These are phyloP conservation scores for Bombus balteatus DNA, from an alignment of 1,140 invertebrate genomes.

Conservation along the genomic window DNA sequence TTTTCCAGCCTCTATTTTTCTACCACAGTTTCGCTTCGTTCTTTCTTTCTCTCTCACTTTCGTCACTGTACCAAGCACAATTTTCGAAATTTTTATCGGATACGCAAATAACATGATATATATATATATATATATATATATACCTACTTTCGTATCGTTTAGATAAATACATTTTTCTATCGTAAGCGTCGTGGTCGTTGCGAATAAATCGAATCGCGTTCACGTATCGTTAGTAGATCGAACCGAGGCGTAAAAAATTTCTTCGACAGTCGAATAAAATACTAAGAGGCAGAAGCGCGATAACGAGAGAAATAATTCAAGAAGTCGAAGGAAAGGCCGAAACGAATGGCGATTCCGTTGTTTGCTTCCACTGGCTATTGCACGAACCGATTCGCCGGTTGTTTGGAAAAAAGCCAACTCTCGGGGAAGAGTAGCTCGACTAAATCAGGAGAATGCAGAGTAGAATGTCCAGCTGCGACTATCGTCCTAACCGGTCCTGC, in stretches of 20 bases:
- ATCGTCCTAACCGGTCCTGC: conserved; percentile 65
- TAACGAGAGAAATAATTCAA: background rate
- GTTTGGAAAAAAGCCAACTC: conserved; percentile 15
- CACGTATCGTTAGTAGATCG: too few relatives aligned
- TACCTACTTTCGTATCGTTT: background rate
- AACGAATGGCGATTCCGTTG: background rate
- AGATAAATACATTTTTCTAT: too few relatives aligned
- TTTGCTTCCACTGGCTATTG: background rate
- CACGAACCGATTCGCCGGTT: background rate
- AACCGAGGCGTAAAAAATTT: background rate
- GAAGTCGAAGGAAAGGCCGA: background rate
- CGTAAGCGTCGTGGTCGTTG: too few relatives aligned
- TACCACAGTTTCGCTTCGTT: background rate
- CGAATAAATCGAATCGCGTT: too few relatives aligned
- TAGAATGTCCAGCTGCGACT: conserved; percentile 43
- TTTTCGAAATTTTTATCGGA: too few relatives aligned
- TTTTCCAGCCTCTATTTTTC: background rate
- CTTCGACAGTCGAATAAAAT: background rate
- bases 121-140: too few relatives aligned
- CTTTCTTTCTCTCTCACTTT: background rate
- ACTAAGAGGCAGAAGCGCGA: too few relatives aligned
- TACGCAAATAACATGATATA: too few relatives aligned
- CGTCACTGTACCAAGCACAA: too few relatives aligned
- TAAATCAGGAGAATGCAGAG: conserved; percentile 49
- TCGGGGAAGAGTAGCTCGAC: conserved; percentile 20